Conservation (phyloP, 2,113 vertebrate genomes). For the Thermophis baileyi region DNA sequence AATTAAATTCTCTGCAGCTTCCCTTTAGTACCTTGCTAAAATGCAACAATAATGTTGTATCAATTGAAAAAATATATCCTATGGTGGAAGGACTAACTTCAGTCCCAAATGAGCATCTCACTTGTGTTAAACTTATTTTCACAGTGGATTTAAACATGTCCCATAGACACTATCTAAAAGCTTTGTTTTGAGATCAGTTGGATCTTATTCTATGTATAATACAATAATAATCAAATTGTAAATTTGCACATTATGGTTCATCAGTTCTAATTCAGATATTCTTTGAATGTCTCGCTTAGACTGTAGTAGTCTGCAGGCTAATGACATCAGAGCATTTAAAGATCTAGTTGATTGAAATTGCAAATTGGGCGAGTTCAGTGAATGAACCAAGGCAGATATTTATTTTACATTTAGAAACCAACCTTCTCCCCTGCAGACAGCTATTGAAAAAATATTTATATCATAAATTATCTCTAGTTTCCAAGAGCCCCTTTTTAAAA, state of each 20-base stretch:
- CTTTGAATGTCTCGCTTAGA: neutral
- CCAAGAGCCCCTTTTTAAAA: constrained; percentile 42
- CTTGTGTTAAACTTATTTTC: neutral
- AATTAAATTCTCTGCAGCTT: neutral
- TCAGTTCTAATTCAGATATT: neutral
- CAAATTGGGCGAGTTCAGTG: constrained; percentile 49
- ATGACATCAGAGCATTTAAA: constrained; percentile 23
- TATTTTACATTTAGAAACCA: constrained; percentile 65
- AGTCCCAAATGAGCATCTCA: neutral
- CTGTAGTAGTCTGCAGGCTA: neutral
- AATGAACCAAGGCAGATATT: constrained; percentile 44
- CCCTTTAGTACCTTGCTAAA: neutral
- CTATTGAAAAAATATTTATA: constrained; percentile 64
- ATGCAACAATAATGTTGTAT: neutral
- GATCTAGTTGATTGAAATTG: constrained; percentile 50
- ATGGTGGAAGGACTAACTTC: too few relatives aligned
- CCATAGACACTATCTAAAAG: neutral
- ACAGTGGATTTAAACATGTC: neutral
- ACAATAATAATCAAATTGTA: neutral
- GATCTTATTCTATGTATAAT: neutral
- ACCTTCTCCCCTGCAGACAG: constrained; percentile 43
- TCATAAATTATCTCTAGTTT: constrained; percentile 66
- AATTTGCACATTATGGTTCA: neutral
- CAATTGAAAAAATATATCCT: neutral
- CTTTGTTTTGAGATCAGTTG: neutral